These are phyloP conservation scores for Gymnosoma rotundatum DNA, from an alignment of 2,888 invertebrate genomes.

Conservation along the genomic window DNA sequence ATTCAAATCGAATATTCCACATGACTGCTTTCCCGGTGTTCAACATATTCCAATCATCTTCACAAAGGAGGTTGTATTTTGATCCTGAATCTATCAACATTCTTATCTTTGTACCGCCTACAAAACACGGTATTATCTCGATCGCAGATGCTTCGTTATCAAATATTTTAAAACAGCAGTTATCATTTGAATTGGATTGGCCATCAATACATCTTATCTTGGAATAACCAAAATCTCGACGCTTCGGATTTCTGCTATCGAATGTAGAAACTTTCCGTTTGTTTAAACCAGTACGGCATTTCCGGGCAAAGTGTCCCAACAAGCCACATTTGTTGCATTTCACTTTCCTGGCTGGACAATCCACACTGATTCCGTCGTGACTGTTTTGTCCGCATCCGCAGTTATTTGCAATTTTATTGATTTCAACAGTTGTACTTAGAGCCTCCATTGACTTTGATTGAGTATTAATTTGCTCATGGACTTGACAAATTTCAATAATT, in stretches of 20 bases:
- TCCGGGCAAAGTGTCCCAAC: conserved; percentile 2
- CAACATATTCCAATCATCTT: conserved; percentile 25
- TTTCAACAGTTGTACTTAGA: too few relatives aligned
- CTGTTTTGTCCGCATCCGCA: too few relatives aligned
- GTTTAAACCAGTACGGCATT: conserved; percentile 4
- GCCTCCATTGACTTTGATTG: conserved; percentile 16
- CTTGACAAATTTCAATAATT: neutral
- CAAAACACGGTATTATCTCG: conserved; percentile 2
- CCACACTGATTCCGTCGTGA: too few relatives aligned
- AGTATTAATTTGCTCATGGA: conserved; percentile 13
- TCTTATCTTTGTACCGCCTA: neutral
- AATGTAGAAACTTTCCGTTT: neutral
- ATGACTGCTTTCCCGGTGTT: conserved; percentile 13
- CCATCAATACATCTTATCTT: conserved; percentile 26
- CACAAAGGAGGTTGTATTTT: conserved; percentile 13
- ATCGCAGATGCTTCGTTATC: too few relatives aligned
- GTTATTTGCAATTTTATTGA: too few relatives aligned
- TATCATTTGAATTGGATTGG: conserved; percentile 8
- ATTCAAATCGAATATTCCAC: conserved; percentile 13
- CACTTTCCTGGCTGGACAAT: conserved; percentile 10
- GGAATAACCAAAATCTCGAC: neutral
- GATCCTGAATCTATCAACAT: conserved; percentile 11
- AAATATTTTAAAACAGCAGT: conserved; percentile 7
- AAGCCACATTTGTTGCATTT: conserved; percentile 26
- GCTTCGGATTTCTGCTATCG: too few relatives aligned